Conservation (phyloP, 1,140 invertebrate species). For the Ephestia elutella region DNA sequence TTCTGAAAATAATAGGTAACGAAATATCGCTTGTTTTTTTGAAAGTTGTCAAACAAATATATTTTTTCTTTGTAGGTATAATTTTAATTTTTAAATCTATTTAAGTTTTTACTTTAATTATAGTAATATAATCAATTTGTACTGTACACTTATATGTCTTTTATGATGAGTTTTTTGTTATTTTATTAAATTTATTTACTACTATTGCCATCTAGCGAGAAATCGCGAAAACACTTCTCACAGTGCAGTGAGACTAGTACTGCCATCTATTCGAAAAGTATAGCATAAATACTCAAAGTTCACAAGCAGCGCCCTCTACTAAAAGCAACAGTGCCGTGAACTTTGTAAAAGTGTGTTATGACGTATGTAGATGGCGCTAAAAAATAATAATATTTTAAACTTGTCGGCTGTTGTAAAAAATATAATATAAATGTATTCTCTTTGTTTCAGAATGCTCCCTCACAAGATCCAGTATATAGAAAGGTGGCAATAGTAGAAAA, state of each 20-base stretch:
- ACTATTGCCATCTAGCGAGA: not conserved
- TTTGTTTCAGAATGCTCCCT: slow-evolving; percentile 75
- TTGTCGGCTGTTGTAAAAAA: not conserved
- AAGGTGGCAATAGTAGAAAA: slow-evolving; percentile 97
- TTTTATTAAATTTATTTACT: not conserved
- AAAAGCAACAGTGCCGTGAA: not conserved
- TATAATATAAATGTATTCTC: not conserved
- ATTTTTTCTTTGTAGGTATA: no score
- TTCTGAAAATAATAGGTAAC: no score
- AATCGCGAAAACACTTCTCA: not conserved
- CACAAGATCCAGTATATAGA: slow-evolving; percentile 82
- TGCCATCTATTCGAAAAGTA: not conserved
- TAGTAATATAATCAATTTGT: no score
- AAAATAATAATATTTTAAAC: not conserved
- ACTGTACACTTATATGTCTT: no score
- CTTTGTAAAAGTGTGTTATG: not conserved
- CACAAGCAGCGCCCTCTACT: not conserved
- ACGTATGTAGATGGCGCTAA: not conserved
- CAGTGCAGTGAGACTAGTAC: not conserved
- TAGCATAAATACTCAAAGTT: not conserved
- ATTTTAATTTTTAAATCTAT: no score
- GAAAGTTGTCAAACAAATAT: no score
- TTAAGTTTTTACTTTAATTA: no score
- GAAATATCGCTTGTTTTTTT: no score
- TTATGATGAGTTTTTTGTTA: no score